A percentile compares a stretch with the other conserved stretches of the same genome.
phyloP scores from a whole-genome alignment of 2,888 invertebrate species.

The Alloplasta piceator region DNA sequence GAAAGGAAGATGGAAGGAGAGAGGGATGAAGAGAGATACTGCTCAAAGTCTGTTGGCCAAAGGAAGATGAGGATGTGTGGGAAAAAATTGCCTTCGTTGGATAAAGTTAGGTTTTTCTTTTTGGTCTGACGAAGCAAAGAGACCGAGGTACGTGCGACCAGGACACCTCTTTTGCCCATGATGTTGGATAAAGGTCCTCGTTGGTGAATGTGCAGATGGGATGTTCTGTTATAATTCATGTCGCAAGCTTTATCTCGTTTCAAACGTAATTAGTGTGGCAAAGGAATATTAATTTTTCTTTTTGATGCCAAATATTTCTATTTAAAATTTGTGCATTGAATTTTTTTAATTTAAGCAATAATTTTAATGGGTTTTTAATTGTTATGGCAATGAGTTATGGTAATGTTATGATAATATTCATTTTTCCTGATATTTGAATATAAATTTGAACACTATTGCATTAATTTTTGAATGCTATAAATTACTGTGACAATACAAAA shows the following conservation, averaged over 20 bases:
- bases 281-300: no score
- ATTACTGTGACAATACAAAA: no score
- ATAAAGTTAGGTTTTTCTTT: conserved; percentile 72
- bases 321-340: no score
- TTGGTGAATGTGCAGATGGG: not conserved
- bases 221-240: conserved; percentile 72
- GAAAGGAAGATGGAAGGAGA: conserved; percentile 50
- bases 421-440: no score
- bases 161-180: conserved; percentile 30
- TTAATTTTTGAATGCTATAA: no score
- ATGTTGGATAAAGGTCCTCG: not conserved
- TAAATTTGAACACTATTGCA: no score
- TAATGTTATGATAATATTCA: no score
- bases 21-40: conserved; percentile 34
- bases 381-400: no score
- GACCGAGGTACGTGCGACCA: conserved; percentile 14
- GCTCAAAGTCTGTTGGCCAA: conserved; percentile 37
- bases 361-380: no score
- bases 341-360: no score
- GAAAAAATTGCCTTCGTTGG: conserved; percentile 61
- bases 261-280: conserved; percentile 63
- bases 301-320: no score
- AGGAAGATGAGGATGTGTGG: conserved; percentile 27
- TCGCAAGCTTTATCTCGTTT: conserved; percentile 70
- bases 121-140: conserved; percentile 42